Percentiles rank a stretch among this genome's conserved stretches.
These are phyloP conservation scores for Tragelaphus strepsiceros DNA, from an alignment of 2,113 vertebrate species.

Conservation along the genomic window DNA sequence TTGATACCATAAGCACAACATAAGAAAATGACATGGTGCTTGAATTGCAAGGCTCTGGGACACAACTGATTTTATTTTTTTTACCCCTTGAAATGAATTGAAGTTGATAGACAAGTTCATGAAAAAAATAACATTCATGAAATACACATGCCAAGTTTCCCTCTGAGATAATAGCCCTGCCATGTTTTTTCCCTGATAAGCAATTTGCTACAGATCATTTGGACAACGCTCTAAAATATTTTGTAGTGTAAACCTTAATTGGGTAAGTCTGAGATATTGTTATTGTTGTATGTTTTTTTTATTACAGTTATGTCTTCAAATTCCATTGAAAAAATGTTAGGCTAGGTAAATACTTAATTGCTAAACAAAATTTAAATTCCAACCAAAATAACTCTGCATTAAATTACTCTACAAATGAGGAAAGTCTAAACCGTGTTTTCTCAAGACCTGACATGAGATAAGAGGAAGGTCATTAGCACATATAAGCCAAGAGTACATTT, in stretches of 20 bases:
- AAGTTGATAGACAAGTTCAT: not conserved
- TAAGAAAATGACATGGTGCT: not conserved
- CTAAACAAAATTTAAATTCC: not conserved
- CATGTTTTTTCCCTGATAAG: not conserved
- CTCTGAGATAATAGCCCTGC: not conserved
- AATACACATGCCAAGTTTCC: not conserved
- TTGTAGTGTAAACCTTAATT: not conserved
- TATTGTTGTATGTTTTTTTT: not conserved
- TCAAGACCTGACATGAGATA: not conserved
- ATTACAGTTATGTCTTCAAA: not conserved
- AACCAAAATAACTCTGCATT: not conserved
- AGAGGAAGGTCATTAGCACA: not conserved
- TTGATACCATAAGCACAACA: conserved; percentile 37
- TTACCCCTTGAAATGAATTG: not conserved
- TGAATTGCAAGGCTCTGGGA: not conserved
- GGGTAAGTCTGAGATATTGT: not conserved
- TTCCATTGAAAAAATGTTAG: not conserved
- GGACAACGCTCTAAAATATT: conserved; percentile 34
- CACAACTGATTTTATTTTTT: not conserved
- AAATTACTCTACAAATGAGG: not conserved
- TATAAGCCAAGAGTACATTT: not conserved
- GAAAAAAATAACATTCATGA: not conserved
- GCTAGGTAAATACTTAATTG: not conserved
- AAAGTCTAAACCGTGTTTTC: not conserved
- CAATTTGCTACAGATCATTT: conserved; percentile 2